Base-by-base conservation (phyloP, 2,888 invertebrate species). In the Drosophila nr. medialis region DNA sequence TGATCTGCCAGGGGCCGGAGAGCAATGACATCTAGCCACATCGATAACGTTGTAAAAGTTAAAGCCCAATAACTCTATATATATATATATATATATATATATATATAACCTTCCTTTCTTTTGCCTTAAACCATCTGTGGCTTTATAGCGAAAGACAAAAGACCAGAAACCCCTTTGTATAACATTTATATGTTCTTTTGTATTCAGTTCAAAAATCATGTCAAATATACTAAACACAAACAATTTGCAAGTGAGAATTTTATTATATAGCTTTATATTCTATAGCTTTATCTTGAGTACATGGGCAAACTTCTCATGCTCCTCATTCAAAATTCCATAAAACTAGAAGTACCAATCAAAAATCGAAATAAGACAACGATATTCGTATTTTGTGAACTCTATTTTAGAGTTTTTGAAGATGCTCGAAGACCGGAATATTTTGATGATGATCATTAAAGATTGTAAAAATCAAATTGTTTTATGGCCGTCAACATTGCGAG, bases 21-120 rank as follows among this genome's bases (percentile, higher is more conserved):
- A 81, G 75, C 77, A 91, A 91, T 77, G 81, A 81, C 61, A 90
- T 91, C 50, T 91, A 84, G 80, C n/a, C 40, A 32, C 10, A n/a
- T 51, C 21, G 34, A 51, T 24, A 24, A 24, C 38, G 3, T 7
- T 42, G 38, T 36, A 13, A 15, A 49, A 42, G 1, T 32, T 32
- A 48, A 11, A 51, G 7, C 5, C 2, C 18, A 45, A 38, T 53
- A 36, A 48, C 29, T 45, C 7, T 45, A 0, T 30, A 10, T 30
- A 13, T 45, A 24, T 32, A 32, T n/a, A 15, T 45, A 30, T 30
- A 30, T 30, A 7, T 24, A 24, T n/a, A 30, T 27, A n/a, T 53
- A 34, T 50, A 29, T 0, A 27, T 29, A 29, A 29, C 11, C 27
- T 8, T 24, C n/a, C 13, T 30, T 32, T 58, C 10, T 32, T 15